Evolutionary conservation across 2,888 invertebrate genomes (phyloP).

Genomic region (Xestia c-nigrum): DNA sequence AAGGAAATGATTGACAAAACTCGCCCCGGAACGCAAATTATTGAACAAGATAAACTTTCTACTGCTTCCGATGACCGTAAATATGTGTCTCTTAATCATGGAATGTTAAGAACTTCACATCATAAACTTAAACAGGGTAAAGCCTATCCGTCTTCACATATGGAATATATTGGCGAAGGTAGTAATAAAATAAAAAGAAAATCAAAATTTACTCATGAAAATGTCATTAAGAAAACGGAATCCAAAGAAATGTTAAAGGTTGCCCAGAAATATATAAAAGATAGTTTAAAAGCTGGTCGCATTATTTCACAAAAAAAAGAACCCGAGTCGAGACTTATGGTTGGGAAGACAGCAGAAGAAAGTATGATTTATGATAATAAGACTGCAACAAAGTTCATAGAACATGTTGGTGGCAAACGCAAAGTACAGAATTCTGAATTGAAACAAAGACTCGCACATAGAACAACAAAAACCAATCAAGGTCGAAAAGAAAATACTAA

Average conservation of each 20-base stretch:
- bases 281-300: not conserved
- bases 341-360: constrained; percentile 11
- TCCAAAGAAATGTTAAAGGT: constrained; percentile 26
- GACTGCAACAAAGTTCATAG: not conserved
- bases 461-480: constrained; percentile 18
- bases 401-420: not conserved
- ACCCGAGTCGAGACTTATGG: not conserved
- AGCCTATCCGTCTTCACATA: constrained; percentile 55
- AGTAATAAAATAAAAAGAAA: constrained; percentile 16
- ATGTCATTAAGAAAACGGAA: not conserved
- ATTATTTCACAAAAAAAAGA: constrained; percentile 10
- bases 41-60: constrained; percentile 4
- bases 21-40: constrained; percentile 28
- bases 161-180: constrained; percentile 61
- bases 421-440: constrained; percentile 5
- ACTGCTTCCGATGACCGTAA: constrained; percentile 21
- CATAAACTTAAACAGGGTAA: constrained; percentile 69
- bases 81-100: constrained; percentile 43
- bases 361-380: not conserved
- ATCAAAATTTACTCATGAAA: constrained; percentile 9
- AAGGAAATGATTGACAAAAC: constrained; percentile 61
- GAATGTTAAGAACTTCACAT: constrained; percentile 52
- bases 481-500: constrained; percentile 1
- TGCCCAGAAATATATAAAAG: constrained; percentile 8
- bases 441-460: constrained; percentile 13